Evolutionary conservation across 2,797 vertebrate species (phyloP).

Genomic region (Gadopsis marmoratus): DNA sequence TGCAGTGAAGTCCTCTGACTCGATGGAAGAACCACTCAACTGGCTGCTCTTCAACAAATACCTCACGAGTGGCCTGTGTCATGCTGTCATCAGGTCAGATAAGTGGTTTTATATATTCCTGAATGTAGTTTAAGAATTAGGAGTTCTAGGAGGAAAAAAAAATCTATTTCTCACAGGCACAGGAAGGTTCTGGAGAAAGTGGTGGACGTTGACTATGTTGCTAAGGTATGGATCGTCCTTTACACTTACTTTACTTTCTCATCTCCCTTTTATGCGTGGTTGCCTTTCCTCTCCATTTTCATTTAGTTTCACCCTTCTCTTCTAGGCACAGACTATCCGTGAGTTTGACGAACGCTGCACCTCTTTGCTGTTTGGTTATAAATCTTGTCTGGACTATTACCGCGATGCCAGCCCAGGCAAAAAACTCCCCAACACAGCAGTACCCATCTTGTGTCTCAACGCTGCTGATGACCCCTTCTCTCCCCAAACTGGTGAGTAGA

Average conservation of each 20-base stretch:
- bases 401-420: constrained; percentile 82
- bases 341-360: constrained; percentile 90
- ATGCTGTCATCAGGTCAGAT: constrained; percentile 73
- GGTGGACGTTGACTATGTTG: constrained; percentile 84
- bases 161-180: constrained; percentile 78
- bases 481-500: constrained; percentile 78
- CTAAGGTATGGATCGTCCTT: constrained; percentile 78
- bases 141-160: background rate
- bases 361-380: constrained; percentile 85
- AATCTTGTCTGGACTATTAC: constrained; percentile 86
- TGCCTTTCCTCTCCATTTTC: rapidly evolving
- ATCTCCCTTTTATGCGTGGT: background rate
- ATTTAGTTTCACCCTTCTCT: background rate
- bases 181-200: constrained; percentile 84
- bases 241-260: rapidly evolving
- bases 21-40: constrained; percentile 89
- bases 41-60: constrained; percentile 86
- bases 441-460: constrained; percentile 89
- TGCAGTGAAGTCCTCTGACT: constrained; percentile 77
- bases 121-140: background rate
- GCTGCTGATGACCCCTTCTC: constrained; percentile 90
- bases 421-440: constrained; percentile 79
- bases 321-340: constrained; percentile 85
- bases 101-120: rapidly evolving
- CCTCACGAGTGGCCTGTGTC: constrained; percentile 79